Percentiles rank a stretch among this genome's conserved stretches.
Conservation (phyloP, 2,113 vertebrate species). For the Ariopsis seemanni region DNA sequence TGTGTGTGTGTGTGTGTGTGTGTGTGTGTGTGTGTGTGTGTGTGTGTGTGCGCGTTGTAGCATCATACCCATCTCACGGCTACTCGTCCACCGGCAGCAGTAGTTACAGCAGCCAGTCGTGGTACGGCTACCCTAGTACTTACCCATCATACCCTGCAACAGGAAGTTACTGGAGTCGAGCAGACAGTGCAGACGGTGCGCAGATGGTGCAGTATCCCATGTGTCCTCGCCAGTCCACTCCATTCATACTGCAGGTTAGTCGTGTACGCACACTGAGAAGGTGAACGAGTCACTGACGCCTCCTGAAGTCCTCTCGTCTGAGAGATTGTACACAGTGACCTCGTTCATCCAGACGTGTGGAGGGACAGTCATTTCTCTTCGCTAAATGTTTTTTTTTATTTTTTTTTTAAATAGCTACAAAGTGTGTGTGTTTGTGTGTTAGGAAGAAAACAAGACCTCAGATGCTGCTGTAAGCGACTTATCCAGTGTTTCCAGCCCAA, state of each 20-base stretch:
- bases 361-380: no score
- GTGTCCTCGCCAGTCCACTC: constrained; percentile 71
- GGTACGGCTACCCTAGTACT: constrained; percentile 76
- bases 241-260: constrained; percentile 71
- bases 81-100: constrained; percentile 75
- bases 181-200: constrained; percentile 57
- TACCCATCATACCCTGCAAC: constrained; percentile 75
- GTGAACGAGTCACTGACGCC: neutral
- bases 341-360: neutral
- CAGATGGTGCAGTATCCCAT: constrained; percentile 79
- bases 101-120: constrained; percentile 77
- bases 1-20: constrained; percentile 57
- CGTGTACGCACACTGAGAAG: neutral
- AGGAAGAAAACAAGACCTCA: constrained; percentile 17
- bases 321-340: neutral
- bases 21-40: constrained; percentile 49
- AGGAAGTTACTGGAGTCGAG: constrained; percentile 75
- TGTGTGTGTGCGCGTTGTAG: constrained; percentile 62
- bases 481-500: constrained; percentile 62
- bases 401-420: no score
- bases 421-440: constrained; percentile 48
- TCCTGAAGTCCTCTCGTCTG: neutral
- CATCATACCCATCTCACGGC: constrained; percentile 72
- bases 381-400: neutral
- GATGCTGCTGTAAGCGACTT: constrained; percentile 43